Evolutionary conservation across 2,888 invertebrate species (phyloP).

Genomic region (Lypha dubia): DNA sequence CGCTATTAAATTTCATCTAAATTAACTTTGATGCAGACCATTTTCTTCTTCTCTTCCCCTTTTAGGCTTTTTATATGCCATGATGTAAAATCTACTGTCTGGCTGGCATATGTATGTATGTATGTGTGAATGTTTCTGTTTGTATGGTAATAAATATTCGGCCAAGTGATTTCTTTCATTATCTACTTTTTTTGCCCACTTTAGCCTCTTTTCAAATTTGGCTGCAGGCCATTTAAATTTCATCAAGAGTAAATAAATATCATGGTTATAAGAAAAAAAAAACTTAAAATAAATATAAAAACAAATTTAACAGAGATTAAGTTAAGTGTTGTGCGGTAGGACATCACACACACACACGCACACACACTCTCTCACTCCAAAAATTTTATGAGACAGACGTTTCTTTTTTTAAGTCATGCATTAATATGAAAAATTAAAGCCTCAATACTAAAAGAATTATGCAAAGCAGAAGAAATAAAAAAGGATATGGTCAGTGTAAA

Average conservation of each 20-base stretch:
- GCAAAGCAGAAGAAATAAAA: not conserved
- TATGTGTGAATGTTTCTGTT: slow-evolving; percentile 12
- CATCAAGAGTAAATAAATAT: slow-evolving; percentile 65
- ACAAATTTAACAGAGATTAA: slow-evolving; percentile 56
- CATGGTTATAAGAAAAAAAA: slow-evolving; percentile 38
- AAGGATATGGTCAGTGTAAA: not conserved
- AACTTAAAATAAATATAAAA: slow-evolving; percentile 41
- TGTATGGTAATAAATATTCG: slow-evolving; percentile 38
- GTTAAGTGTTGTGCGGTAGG: slow-evolving; percentile 26
- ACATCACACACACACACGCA: not conserved
- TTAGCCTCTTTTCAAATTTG: not conserved
- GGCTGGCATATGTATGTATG: not conserved
- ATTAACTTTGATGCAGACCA: slow-evolving; percentile 78
- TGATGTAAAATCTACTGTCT: not conserved
- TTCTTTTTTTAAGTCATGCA: not conserved
- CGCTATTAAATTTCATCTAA: slow-evolving; percentile 80
- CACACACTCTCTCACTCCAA: not conserved
- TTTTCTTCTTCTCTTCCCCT: slow-evolving; percentile 12
- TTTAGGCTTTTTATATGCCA: not conserved
- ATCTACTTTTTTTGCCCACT: not conserved
- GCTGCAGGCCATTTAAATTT: slow-evolving; percentile 50
- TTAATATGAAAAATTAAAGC: slow-evolving; percentile 12
- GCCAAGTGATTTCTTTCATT: slow-evolving; percentile 44
- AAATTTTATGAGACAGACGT: not conserved
- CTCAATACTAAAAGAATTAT: slow-evolving; percentile 7